phyloP scores from a whole-genome alignment of 2,888 invertebrate species.

The Apamea anceps region DNA sequence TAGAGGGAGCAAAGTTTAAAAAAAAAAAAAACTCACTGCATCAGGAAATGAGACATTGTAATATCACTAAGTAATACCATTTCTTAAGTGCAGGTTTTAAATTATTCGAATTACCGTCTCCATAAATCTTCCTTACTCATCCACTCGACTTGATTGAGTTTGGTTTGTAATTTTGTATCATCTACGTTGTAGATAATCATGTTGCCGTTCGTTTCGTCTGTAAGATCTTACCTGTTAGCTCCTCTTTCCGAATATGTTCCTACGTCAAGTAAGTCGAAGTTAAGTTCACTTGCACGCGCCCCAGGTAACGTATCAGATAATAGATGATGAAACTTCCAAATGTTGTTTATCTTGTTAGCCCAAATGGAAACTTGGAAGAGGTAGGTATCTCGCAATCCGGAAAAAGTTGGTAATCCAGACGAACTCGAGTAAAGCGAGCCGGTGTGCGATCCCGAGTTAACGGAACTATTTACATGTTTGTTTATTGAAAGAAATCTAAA shows the following conservation, averaged over 20 bases:
- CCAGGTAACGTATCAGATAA: constrained; percentile 52
- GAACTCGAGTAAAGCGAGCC: constrained; percentile 24
- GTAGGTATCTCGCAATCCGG: constrained; percentile 38
- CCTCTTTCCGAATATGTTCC: constrained; percentile 8
- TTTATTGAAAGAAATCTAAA: constrained; percentile 27
- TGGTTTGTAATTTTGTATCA: constrained; percentile 4
- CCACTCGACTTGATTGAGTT: not conserved
- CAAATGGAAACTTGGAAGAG: constrained; percentile 49
- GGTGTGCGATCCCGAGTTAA: constrained; percentile 37
- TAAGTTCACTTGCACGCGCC: constrained; percentile 25
- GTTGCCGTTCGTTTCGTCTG: not conserved
- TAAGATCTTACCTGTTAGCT: constrained; percentile 3
- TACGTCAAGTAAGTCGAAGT: constrained; percentile 17
- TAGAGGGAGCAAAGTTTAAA: no score
- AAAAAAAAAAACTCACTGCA: no score
- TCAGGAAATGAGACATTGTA: not conserved
- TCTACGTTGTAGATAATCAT: not conserved
- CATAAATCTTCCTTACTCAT: not conserved
- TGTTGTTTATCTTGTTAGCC: constrained; percentile 56
- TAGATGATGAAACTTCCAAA: constrained; percentile 45
- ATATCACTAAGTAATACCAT: not conserved
- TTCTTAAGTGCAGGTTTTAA: not conserved
- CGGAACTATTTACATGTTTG: constrained; percentile 52
- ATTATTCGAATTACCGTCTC: not conserved
- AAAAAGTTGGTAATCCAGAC: constrained; percentile 53